These are phyloP conservation scores for Micronycteris hirsuta DNA, from an alignment of 2,113 vertebrate species.

Conservation along the genomic window DNA sequence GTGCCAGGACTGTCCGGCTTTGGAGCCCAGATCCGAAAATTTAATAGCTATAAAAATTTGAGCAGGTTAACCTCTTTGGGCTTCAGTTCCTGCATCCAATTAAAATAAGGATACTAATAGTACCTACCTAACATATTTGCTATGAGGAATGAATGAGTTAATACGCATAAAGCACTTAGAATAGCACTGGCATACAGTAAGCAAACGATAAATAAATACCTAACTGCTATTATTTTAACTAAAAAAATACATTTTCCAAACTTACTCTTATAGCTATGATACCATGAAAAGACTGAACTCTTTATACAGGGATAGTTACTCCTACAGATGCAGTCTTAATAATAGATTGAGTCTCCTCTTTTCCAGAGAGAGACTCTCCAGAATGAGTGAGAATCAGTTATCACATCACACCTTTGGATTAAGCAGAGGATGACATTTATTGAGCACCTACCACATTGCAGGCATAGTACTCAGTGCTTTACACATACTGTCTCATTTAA, in stretches of 20 bases:
- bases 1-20: not conserved
- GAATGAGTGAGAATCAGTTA: conserved; percentile 26
- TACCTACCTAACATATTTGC: not conserved
- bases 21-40: not conserved
- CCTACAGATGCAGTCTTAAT: conserved; percentile 17
- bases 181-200: not conserved
- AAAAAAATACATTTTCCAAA: conserved; percentile 36
- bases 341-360: conserved; percentile 20
- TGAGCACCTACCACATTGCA: not conserved
- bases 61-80: not conserved
- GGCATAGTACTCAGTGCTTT: not conserved
- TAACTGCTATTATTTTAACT: conserved; percentile 6
- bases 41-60: conserved; percentile 1
- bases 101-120: not conserved
- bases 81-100: not conserved
- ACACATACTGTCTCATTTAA: not conserved
- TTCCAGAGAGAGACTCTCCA: conserved; percentile 43
- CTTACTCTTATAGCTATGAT: conserved; percentile 21
- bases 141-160: conserved; percentile 4
- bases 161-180: not conserved
- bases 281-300: conserved; percentile 7
- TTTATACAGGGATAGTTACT: not conserved
- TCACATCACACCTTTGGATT: not conserved
- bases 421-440: conserved; percentile 1
- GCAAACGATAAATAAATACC: not conserved